A percentile compares a stretch with the other conserved stretches of the same genome.
Conservation (phyloP, 2,113 vertebrate genomes). For the Lepus americanus region DNA sequence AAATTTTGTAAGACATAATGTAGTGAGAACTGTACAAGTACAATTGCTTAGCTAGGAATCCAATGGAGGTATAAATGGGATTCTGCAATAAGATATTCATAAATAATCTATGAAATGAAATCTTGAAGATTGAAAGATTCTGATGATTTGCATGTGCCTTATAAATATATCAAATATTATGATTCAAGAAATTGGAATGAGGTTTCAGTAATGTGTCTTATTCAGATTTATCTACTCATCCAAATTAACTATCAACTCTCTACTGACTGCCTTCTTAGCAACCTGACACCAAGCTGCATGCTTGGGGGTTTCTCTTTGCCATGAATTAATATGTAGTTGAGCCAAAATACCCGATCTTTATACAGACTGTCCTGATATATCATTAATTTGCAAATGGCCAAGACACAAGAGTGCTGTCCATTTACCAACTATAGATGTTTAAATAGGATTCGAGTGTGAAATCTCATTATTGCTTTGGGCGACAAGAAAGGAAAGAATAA, state of each 20-base stretch:
- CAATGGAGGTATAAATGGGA: conserved; percentile 63
- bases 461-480: conserved; percentile 37
- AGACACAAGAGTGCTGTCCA: conserved; percentile 18
- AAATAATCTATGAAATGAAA: conserved; percentile 78
- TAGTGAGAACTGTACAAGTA: conserved; percentile 52
- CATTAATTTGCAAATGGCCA: conserved; percentile 53
- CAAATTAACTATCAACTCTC: conserved; percentile 68
- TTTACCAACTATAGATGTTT: conserved; percentile 35
- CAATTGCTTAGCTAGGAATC: conserved; percentile 56
- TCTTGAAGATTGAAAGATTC: conserved; percentile 65
- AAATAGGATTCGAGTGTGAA: conserved; percentile 42
- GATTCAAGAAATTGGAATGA: conserved; percentile 75
- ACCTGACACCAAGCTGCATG: not conserved
- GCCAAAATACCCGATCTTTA: conserved; percentile 48
- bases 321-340: conserved; percentile 44
- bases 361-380: not conserved
- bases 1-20: conserved; percentile 64
- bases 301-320: conserved; percentile 50
- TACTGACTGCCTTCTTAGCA: conserved; percentile 42
- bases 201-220: conserved; percentile 65
- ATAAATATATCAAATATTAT: conserved; percentile 81
- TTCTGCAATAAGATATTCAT: conserved; percentile 73
- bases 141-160: conserved; percentile 68
- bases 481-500: conserved; percentile 21
- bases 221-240: conserved; percentile 45